These are phyloP conservation scores for Pygoscelis antarcticus DNA, from an alignment of 2,113 vertebrate genomes.

Conservation along the genomic window DNA sequence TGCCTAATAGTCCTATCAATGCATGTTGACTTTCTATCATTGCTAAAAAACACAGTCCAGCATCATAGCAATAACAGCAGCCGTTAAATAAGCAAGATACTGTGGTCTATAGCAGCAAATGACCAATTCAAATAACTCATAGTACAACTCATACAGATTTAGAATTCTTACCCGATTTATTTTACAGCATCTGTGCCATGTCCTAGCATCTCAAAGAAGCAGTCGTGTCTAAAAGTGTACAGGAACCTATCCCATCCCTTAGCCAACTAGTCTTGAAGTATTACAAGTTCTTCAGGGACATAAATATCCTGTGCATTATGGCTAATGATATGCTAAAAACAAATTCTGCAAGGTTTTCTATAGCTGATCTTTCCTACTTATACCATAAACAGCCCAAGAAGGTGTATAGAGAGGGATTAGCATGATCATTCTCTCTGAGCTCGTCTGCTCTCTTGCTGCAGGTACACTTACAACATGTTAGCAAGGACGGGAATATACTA, in stretches of 20 bases:
- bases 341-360: background rate
- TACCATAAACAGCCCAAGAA: background rate
- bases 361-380: background rate
- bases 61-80: background rate
- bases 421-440: background rate
- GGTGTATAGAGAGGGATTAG: background rate
- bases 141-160: background rate
- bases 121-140: background rate
- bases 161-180: background rate
- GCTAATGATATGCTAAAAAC: background rate
- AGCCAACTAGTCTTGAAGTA: background rate
- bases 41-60: background rate
- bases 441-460: slow-evolving; percentile 24
- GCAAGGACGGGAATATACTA: slow-evolving; percentile 79
- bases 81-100: background rate
- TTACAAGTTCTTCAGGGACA: background rate
- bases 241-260: background rate
- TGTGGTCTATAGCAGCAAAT: background rate
- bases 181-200: background rate
- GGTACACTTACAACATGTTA: slow-evolving; percentile 83
- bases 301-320: background rate
- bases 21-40: background rate
- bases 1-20: background rate
- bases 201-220: background rate
- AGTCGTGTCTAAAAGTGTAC: background rate